Evolutionary conservation across 2,113 vertebrate species (phyloP), one percentile per base, ranked within the genome.

Genomic region (Embiotoca jacksoni): DNA sequence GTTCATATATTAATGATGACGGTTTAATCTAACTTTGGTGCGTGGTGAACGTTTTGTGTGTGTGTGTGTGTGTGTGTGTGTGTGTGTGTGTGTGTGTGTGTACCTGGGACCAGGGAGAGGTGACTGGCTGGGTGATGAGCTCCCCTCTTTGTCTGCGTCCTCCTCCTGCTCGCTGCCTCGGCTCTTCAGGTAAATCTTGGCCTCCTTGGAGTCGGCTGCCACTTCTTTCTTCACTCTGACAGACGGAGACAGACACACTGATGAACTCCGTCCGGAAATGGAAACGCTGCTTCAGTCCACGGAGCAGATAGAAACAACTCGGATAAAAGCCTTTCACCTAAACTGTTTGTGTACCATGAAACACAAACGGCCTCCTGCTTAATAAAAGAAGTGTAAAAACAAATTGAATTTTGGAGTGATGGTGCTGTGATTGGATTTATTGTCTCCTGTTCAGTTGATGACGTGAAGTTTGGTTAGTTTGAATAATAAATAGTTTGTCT

Each of bases 181-280:
- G 61, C 94, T 95, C 83, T 96, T 96, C 65, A 99, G 89, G 59
- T 96, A 99, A 63, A 70, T 94, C 84, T 95, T 96, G 2, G 96
- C 98, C 93, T 99, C 98, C 84, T 89, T 96, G 36, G 97, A 99
- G 68, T 95, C 85, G 7, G 94, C 93, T 8, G 96, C 95, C 3
- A 99, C 97, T 88, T 99, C 97, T 91, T 99, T 97, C 64, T 95
- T 95, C 57, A 99, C 96, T 90, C 98, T 99, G 91, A 81, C 35
- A 82, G n/a, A 72, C 5, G 14, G 47, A 66, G 3, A 82, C 32
- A 81, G 3, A 72, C 6, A 52, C 8, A 60, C 7, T 11, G 32
- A 11, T 63, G 10, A 0, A 53, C 2, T 23, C 11, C 23, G 23
- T 7, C 10, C 7, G 11, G 16, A 32, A 31, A 37, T 30, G 13